Base-by-base conservation (phyloP, 2,888 invertebrate genomes). In the Cataglyphis cursor region DNA sequence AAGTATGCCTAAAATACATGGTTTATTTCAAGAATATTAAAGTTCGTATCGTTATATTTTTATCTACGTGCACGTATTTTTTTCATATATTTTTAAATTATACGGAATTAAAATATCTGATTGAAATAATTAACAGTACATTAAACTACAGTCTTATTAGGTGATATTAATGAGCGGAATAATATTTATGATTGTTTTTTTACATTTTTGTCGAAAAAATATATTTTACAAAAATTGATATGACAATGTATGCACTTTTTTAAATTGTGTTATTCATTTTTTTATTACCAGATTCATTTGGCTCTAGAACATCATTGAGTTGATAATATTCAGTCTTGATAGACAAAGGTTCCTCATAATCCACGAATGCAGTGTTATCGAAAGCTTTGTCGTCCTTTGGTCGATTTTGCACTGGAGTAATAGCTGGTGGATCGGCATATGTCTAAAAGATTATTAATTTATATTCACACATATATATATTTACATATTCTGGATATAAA, bases 271-370 rank as follows among this genome's bases (percentile, higher is more conserved):
- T 0, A 28, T 66, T 35, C 61, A 54, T 9, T 35, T 3, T 12
- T 62, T 2, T 51, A 80, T 90, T 89, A 93, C 94, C 94, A 88
- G 92, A 87, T 76, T 94, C 94, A 72, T 91, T 92, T 10, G 92
- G 92, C 64, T 94, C 94, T 76, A 92, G 82, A 81, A 96, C 96
- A 87, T 96, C 96, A 91, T 96, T 96, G 87, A 96, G 93, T 84
- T 97, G 96, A 95, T 97, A 97, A 91, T 96, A 97, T 90, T 97
- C 97, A 74, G 97, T 93, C 82, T 93, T 93, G 0, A 97, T 97
- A 0, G 97, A 97, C 4, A 97, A 97, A 91, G 98, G 98, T 94
- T 97, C 97, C 93, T 98, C 98, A 72, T 97, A 97, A 94, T 97
- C 97, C 94, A 97, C 97, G 94, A 97, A 97, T 44, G 97, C 97